Base-by-base conservation (phyloP, 1,140 invertebrate species). In the Brachionus sp. region DNA sequence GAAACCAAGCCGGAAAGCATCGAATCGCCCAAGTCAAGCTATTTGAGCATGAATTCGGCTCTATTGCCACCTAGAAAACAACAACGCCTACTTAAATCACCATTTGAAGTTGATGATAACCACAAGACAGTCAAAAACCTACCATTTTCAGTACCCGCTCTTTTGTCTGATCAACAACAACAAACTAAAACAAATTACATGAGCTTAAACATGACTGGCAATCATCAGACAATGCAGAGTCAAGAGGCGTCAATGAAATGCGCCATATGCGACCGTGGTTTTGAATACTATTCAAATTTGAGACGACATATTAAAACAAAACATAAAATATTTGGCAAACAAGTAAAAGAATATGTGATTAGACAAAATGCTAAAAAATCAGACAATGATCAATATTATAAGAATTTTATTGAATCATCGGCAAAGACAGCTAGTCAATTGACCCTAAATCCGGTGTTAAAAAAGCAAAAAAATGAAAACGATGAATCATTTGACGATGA, bases 281-380 rank as follows among this genome's bases (percentile, higher is more conserved):
- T 80, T 44, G 77, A 80, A 25, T 80, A 80, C 57, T 80, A 80
- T 42, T 80, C 77, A 0, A 80, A 80, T 62, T 23, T 80, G 33
- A 57, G 77, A 33, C 77, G 77, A 62, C 77, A 80, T 19, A 80
- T 80, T 35, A 80, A 80, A 25, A 80, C 77, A 5, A 80, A 80
- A 29, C 77, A 80, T 42, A 80, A 80, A 80, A 80, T 80, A 39
- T 80, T 39, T 62, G 77, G 77, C 23, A 80, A 80, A 66, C 77
- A 80, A 80, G 77, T 80, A 19, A 80, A 80, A 62, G 77, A 80
- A n/a, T 80, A 80, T 80, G 77, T 80, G 9, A 66, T 80, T 29
- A 80, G 77, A 66, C 77, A 80, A 46, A 44, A 75, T 46, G 25
- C 12, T 12, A 44, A 44, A 46, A 70, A 70, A 35, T 10, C 4